A percentile compares a stretch with the other conserved stretches of the same genome.
Conservation (phyloP, 2,113 vertebrate species). For the Tauraco erythrolophus region DNA sequence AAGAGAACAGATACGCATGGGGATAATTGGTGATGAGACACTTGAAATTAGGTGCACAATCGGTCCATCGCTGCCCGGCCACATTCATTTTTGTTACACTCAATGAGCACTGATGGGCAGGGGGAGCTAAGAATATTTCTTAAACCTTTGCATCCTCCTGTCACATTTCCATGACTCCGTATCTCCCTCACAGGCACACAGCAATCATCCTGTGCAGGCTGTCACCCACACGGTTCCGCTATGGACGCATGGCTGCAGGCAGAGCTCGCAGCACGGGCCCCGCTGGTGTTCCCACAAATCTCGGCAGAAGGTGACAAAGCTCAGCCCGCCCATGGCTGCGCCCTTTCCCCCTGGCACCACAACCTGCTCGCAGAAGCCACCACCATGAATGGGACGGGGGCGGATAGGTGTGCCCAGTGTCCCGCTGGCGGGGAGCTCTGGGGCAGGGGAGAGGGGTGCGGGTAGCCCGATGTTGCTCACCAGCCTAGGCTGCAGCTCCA, state of each 20-base stretch:
- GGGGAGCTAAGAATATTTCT: conserved; percentile 27
- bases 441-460: not conserved
- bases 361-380: not conserved
- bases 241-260: not conserved
- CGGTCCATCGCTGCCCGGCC: not conserved
- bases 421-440: not conserved
- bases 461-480: too few species aligned
- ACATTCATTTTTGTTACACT: conserved; percentile 35
- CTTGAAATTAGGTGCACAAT: conserved; percentile 65
- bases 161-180: not conserved
- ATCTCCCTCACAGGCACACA: not conserved
- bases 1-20: not conserved
- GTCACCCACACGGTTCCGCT: not conserved
- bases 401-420: not conserved
- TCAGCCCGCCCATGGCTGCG: not conserved
- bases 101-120: not conserved
- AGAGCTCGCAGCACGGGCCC: fast-evolving
- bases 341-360: not conserved
- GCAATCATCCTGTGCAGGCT: not conserved
- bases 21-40: conserved; percentile 67
- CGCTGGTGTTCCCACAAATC: not conserved
- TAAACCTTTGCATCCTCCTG: conserved; percentile 38
- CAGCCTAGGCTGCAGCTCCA: too few species aligned
- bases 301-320: not conserved
- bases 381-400: not conserved